Evolutionary conservation across 1,140 invertebrate species (phyloP).

Genomic region (Pseudomyrmex gracilis): DNA sequence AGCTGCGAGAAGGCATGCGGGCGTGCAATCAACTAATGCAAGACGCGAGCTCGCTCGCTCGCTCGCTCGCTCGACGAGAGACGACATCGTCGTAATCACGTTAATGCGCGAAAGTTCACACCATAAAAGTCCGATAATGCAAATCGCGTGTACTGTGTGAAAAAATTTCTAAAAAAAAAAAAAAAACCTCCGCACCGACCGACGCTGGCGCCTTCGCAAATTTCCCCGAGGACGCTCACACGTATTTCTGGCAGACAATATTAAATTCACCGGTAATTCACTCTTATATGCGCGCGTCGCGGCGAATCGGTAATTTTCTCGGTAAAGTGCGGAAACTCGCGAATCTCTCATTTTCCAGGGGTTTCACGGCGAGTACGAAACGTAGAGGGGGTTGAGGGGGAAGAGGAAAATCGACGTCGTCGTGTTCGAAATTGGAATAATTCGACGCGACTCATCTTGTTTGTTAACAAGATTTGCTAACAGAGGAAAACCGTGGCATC

Average conservation of each 20-base stretch:
- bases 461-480: background rate
- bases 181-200: background rate
- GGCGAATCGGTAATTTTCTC: constrained; percentile 2
- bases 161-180: constrained; percentile 10
- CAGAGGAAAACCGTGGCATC: no score
- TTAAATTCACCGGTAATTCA: constrained; percentile 25
- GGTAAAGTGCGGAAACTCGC: background rate
- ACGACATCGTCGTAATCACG: constrained; percentile 28
- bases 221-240: background rate
- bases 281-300: background rate
- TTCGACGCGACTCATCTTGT: background rate
- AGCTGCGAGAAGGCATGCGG: background rate
- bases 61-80: background rate
- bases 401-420: background rate
- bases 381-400: no score
- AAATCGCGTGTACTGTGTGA: constrained; percentile 27
- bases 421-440: background rate
- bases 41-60: background rate
- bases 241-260: constrained; percentile 7
- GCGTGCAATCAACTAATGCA: constrained; percentile 53
- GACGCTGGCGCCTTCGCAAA: constrained; percentile 2
- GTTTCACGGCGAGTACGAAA: background rate
- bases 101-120: constrained; percentile 48
- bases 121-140: constrained; percentile 46
- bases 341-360: background rate